Evolutionary conservation across 2,888 invertebrate species (phyloP), one percentile per base, ranked within the genome.

Genomic region (Hirtodrosophila trivittata): DNA sequence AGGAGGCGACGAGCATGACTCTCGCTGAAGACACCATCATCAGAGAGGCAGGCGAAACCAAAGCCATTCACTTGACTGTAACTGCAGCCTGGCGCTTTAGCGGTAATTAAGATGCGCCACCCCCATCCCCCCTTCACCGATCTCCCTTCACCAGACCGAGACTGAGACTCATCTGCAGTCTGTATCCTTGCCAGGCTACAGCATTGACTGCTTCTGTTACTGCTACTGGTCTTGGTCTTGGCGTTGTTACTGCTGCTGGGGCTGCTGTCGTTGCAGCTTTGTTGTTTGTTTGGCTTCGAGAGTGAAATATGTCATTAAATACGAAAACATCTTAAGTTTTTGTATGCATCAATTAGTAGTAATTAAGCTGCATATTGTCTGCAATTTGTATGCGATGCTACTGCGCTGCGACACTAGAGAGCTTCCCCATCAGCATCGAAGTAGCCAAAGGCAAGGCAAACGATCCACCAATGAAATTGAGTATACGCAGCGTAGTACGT

Each of bases 341-440:
- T 88, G 87, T 86, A 88, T 87, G 86, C 89, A 87, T 89, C 88
- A 89, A 89, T 89, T 89, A 89, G 88, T 68, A 82, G 89, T 89
- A 89, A 89, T 89, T 89, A 89, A 89, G 89, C 86, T 82, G 87
- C 86, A 88, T 86, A 88, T 88, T 89, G 87, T 88, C 85, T 86
- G 77, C 85, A 83, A 86, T 86, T 86, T 83, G 85, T 84, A 86
- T 86, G 85, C 82, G 63, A 49, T 62, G 58, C 71, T 47, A 65
- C 69, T 86, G 85, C 82, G 63, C 49, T 62, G 58, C 71, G 47
- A 65, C 69, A 70, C 69, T 62, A 73, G 69, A 69, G 46, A 51
- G 67, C 60, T 51, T 49, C 26, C 13, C 60, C 70, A 58, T 57
- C 64, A 55, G 64, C 52, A 32, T 39, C 46, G 35, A 28, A 46